Evolutionary conservation across 2,113 vertebrate species (phyloP).

Genomic region (Glaucidium brasilianum): DNA sequence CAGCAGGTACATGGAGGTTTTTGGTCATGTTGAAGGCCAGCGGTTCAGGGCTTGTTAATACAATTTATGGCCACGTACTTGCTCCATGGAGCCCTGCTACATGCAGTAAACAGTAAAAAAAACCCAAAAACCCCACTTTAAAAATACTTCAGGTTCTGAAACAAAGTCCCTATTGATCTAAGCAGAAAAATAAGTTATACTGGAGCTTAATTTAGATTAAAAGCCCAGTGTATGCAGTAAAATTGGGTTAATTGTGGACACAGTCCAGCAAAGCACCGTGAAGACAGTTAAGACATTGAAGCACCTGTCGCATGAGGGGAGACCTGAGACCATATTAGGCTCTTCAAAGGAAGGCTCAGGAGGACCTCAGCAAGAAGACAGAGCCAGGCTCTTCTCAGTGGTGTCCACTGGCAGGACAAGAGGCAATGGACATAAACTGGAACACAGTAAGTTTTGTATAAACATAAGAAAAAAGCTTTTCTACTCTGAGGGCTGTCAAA

Average conservation of each 20-base stretch:
- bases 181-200: background rate
- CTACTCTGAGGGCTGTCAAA: background rate
- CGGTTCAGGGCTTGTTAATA: background rate
- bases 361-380: background rate
- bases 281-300: background rate
- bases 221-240: background rate
- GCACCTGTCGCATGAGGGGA: background rate
- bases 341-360: background rate
- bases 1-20: background rate
- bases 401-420: background rate
- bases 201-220: background rate
- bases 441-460: background rate
- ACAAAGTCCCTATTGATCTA: background rate
- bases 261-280: background rate
- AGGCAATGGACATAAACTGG: fast-evolving
- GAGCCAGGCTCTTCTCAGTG: background rate
- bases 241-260: background rate
- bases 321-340: background rate
- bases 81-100: background rate
- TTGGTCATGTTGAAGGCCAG: fast-evolving
- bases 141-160: background rate
- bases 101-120: background rate
- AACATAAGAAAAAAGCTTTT: background rate
- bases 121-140: fast-evolving
- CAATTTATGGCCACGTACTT: background rate